Evolutionary conservation across 2,888 invertebrate genomes (phyloP), one percentile per base, ranked within the genome.

Genomic region (Pristionchus entomophagus): DNA sequence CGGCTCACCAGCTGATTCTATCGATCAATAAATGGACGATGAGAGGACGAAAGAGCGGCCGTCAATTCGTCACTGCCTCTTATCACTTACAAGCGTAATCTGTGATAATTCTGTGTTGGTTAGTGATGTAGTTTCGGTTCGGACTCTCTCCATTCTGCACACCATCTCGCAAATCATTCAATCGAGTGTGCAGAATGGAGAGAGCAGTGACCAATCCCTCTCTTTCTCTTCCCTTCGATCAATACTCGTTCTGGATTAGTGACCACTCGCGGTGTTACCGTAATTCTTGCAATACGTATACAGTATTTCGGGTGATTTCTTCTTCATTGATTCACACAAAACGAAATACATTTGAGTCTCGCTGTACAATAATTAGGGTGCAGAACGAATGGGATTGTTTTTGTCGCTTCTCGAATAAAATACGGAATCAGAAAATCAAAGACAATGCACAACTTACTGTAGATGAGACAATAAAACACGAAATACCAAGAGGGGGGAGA

Each of bases 31-130:
- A 35, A 0, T 10, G 73, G n/a, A 26, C 17, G 65, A 19, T 22
- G 73, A 35, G 26, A 45, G n/a, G 73, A 22, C 35, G 65, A 26
- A 26, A 3, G 17, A 69, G 17, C 32, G 22, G 38, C 8, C 19
- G 38, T 2, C 35, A 38, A 35, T 73, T 73, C 73, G 73, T 73
- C 73, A 73, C 73, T 73, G 12, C 12, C n/a, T 17, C 65, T 73
- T 73, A 73, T 73, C 73, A 12, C 65, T 35, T 41, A 45, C 73
- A 38, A 22, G 73, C 73, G 73, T 73, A 73, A 73, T 73, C 73
- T n/a, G 12, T 4, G 41, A 22, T 65, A 17, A 19, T 26, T 56
- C 6, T 65, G n/a, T 73, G 14, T 22, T 22, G 2, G 35, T 6
- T 19, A 45, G 6, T 35, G 35, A 32, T 38, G n/a, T n/a, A n/a